Percentiles rank a stretch among this genome's conserved stretches.
Conservation (phyloP, 2,888 invertebrate species). For the Plebejus anna region DNA sequence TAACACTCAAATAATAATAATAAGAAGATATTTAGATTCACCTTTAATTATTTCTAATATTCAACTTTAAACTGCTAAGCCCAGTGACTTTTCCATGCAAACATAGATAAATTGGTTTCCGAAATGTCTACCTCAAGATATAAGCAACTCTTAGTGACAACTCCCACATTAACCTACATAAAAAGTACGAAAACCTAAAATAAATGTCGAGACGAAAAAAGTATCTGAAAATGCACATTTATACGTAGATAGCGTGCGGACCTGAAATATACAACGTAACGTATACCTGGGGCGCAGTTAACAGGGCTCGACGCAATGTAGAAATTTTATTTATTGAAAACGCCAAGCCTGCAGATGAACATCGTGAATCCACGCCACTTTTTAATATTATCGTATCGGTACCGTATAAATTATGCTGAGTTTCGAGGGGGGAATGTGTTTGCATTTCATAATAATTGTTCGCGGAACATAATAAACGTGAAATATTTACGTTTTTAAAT, state of each 20-base stretch:
- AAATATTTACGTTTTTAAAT: neutral
- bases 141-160: neutral
- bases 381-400: slow-evolving; percentile 3
- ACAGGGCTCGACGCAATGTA: slow-evolving; percentile 6
- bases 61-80: no score
- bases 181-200: neutral
- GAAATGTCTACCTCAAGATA: no score
- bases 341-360: slow-evolving; percentile 11
- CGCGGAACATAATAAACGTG: neutral
- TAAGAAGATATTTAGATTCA: no score
- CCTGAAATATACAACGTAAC: neutral
- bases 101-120: no score
- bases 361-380: neutral
- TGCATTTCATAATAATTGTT: slow-evolving; percentile 1
- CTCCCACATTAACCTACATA: neutral
- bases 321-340: slow-evolving; percentile 19
- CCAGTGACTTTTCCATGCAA: no score
- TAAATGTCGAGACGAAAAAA: slow-evolving; percentile 1
- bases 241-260: slow-evolving; percentile 8
- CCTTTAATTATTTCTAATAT: no score
- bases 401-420: neutral
- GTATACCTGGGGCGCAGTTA: slow-evolving; percentile 1
- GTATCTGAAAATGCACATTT: slow-evolving; percentile 9
- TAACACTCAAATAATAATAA: no score
- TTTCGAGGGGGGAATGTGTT: neutral